Evolutionary conservation across 1,140 invertebrate species (phyloP).

Genomic region (Forficula auricularia): DNA sequence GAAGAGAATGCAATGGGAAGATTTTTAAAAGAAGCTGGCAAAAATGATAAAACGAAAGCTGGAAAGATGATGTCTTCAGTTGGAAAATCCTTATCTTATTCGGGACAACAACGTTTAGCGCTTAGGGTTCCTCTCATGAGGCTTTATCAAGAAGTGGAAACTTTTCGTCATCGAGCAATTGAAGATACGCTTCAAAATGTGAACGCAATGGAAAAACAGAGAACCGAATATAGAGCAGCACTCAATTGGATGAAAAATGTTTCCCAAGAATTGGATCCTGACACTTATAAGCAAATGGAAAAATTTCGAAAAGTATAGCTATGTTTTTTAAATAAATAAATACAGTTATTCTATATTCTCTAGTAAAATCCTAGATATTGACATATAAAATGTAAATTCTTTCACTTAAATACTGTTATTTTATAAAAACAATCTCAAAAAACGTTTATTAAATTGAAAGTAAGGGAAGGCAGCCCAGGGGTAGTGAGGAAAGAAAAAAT

Average conservation of each 20-base stretch:
- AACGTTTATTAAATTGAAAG: no score
- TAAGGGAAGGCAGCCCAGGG: no score
- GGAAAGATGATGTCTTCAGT: slow-evolving; percentile 85
- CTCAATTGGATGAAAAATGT: slow-evolving; percentile 98
- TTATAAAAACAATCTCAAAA: no score
- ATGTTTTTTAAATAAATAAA: slow-evolving; percentile 7
- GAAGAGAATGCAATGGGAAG: slow-evolving; percentile 89
- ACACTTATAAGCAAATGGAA: slow-evolving; percentile 85
- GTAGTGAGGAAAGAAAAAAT: no score
- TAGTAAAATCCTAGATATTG: no score
- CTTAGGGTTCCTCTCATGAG: slow-evolving; percentile 72
- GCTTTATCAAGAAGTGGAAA: slow-evolving; percentile 91
- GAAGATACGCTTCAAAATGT: slow-evolving; percentile 83
- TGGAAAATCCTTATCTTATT: slow-evolving; percentile 85
- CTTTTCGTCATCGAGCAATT: slow-evolving; percentile 84
- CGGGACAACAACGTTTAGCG: slow-evolving; percentile 83
- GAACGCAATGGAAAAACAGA: slow-evolving; percentile 79
- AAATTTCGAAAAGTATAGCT: slow-evolving; percentile 72
- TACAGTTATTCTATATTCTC: slow-evolving; percentile 5
- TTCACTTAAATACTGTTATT: no score
- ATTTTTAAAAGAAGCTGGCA: slow-evolving; percentile 89
- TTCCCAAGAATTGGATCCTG: slow-evolving; percentile 89
- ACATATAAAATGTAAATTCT: no score
- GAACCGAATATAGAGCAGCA: slow-evolving; percentile 91
- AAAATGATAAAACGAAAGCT: slow-evolving; percentile 69